These are phyloP conservation scores for Eulemur rufifrons DNA, from an alignment of 2,113 vertebrate species.

Conservation along the genomic window DNA sequence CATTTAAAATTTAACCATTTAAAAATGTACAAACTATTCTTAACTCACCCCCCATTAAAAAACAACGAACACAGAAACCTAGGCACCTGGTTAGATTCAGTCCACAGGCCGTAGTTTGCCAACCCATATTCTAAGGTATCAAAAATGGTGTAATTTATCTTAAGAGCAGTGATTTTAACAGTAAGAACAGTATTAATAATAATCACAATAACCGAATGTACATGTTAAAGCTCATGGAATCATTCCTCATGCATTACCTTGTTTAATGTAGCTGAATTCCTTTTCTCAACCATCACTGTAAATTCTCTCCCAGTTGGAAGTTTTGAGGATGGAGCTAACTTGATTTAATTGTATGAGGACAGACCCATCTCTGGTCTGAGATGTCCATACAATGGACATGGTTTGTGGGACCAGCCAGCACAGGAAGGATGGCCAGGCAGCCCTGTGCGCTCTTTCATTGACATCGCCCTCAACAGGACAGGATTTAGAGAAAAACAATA, in stretches of 20 bases:
- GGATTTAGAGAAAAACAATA: conserved; percentile 42
- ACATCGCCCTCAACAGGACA: conserved; percentile 40
- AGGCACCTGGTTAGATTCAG: not conserved
- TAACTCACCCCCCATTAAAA: not conserved
- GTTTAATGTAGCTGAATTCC: fast-evolving
- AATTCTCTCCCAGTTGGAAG: fast-evolving
- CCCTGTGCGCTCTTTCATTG: conserved; percentile 46
- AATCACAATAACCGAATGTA: fast-evolving
- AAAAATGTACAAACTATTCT: not conserved
- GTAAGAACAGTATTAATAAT: fast-evolving
- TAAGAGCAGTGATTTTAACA: fast-evolving
- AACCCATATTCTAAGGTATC: not conserved
- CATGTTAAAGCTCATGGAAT: fast-evolving
- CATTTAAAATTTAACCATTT: not conserved
- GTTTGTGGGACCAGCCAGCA: conserved; percentile 37
- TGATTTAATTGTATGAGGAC: not conserved
- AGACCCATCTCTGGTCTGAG: not conserved
- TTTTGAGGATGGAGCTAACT: fast-evolving
- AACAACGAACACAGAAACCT: not conserved
- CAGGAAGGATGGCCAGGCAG: conserved; percentile 16
- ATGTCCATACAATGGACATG: conserved; percentile 40
- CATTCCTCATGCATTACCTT: fast-evolving
- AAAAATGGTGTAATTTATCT: not conserved
- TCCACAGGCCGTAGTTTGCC: fast-evolving
- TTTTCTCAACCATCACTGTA: fast-evolving